These are phyloP conservation scores for Holcopasites calliopsidis DNA, from an alignment of 1,140 invertebrate genomes.

Conservation along the genomic window DNA sequence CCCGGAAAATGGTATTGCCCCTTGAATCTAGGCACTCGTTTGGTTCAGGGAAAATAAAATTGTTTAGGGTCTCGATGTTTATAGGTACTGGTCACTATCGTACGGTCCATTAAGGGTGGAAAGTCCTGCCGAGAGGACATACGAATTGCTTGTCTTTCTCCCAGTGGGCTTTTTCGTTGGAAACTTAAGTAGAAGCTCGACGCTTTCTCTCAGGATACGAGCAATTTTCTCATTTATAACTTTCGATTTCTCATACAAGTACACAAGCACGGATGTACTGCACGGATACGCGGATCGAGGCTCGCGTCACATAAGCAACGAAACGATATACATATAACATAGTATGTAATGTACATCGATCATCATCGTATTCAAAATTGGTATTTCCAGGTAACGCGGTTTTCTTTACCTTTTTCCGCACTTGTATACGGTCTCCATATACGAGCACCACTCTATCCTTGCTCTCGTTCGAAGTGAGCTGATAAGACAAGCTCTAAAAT, in stretches of 20 bases:
- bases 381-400: conserved; percentile 51
- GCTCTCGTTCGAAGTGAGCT: conserved; percentile 77
- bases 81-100: too few species aligned
- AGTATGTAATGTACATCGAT: conserved; percentile 39
- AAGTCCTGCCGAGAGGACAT: too few species aligned
- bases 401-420: conserved; percentile 80
- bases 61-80: too few species aligned
- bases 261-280: neutral
- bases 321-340: conserved; percentile 26
- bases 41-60: neutral
- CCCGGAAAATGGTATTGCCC: neutral
- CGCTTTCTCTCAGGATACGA: too few species aligned
- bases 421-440: conserved; percentile 82
- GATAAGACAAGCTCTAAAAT: conserved; percentile 77
- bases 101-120: too few species aligned
- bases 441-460: conserved; percentile 82
- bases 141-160: too few species aligned
- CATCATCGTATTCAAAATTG: conserved; percentile 46
- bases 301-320: conserved; percentile 17
- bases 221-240: too few species aligned
- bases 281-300: neutral
- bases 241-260: too few species aligned
- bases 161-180: too few species aligned
- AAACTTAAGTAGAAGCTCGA: too few species aligned
- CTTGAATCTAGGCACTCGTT: neutral